Evolutionary conservation across 2,888 invertebrate genomes (phyloP), one percentile per base, ranked within the genome.

Genomic region (Cephus nigrinus): DNA sequence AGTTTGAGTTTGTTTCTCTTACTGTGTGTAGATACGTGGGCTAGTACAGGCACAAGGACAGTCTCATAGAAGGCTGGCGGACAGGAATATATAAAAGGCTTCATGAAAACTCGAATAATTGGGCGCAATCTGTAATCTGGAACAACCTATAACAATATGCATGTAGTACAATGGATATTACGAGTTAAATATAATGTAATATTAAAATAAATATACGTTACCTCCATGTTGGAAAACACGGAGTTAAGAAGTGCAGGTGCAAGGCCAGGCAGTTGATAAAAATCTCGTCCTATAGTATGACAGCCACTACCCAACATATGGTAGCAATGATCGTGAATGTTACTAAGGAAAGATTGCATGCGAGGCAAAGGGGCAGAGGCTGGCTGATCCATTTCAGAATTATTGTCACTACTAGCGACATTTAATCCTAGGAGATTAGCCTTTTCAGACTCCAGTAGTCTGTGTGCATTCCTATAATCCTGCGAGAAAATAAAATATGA

Each of bases 111-210:
- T 74, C 98, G 94, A 83, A 97, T 95, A 74, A 98, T 94, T 4
- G 96, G 95, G 78, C 97, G 94, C 87, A 98, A 92, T 92, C 97
- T 94, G 92, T 96, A 96, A 92, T 98, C 98, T 69, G 98, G 97
- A 89, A 98, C 94, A 81, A 93, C 93, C 92, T 95, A 92, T 79
- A 93, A 90, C 79, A 74, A 73, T 71, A 92, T 23, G 88, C 84
- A 68, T 31, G 73, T 55, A 69, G n/a, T 69, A 23, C 73, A 79
- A 76, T 55, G 30, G 31, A 36, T 78, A 77, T 78, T n/a, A 35
- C 0, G 35, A 74, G 9, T 30, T 71, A 12, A 78, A 32, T 55
- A 5, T 35, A 40, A 74, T 71, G 5, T 32, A 30, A n/a, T 36
- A 33, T 31, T 34, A 33, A 32, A 30, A 32, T 71, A 3, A 74